phyloP scores from a whole-genome alignment of 2,113 vertebrate genomes.

The Raja brachyura region DNA sequence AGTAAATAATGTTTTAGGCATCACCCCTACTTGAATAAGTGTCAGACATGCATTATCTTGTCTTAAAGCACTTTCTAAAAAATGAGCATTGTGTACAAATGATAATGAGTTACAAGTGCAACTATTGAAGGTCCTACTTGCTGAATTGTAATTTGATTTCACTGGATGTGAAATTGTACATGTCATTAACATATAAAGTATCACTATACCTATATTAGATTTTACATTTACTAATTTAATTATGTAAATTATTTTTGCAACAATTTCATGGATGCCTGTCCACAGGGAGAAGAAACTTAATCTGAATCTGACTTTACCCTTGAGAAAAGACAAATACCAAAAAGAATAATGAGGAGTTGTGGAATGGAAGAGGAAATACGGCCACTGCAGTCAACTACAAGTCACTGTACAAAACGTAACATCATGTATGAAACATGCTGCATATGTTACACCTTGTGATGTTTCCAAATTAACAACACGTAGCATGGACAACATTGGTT shows the following conservation, averaged over 20 bases:
- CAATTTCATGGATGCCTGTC: constrained; percentile 53
- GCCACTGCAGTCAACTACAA: not conserved
- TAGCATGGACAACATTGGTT: not conserved
- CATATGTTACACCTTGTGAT: not conserved
- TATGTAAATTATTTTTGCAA: constrained; percentile 66
- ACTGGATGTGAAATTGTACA: constrained; percentile 46
- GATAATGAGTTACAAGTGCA: constrained; percentile 54
- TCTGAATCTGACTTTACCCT: constrained; percentile 52
- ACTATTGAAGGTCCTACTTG: constrained; percentile 44
- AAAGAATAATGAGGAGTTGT: not conserved
- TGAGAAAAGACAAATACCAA: constrained; percentile 40
- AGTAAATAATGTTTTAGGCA: constrained; percentile 46
- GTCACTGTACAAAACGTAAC: not conserved
- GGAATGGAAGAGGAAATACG: not conserved
- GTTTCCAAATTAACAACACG: not conserved
- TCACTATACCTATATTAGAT: constrained; percentile 50
- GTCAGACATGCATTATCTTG: constrained; percentile 51
- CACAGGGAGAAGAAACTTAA: constrained; percentile 55
- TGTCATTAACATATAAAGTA: constrained; percentile 75
- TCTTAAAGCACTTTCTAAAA: constrained; percentile 49
- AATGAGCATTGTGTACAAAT: constrained; percentile 48
- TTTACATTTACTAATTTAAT: constrained; percentile 65
- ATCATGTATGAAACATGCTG: not conserved
- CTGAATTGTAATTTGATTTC: not conserved
- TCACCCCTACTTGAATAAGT: constrained; percentile 47